phyloP scores from a whole-genome alignment of 53 echinoderm and acorn worm species.

The Holothuria leucospilota region DNA sequence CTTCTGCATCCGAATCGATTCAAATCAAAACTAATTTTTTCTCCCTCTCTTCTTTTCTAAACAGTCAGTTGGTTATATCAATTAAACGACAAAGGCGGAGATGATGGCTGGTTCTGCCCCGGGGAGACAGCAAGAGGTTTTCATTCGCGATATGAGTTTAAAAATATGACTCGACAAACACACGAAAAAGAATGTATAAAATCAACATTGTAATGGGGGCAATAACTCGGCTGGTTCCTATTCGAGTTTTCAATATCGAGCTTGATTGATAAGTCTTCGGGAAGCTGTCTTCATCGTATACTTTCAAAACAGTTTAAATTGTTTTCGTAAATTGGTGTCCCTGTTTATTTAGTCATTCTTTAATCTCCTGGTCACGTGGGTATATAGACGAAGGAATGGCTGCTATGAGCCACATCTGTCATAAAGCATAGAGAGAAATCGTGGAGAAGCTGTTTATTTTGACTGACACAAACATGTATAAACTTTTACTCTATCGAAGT shows the following conservation, averaged over 20 bases:
- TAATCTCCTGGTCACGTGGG: constrained; percentile 38
- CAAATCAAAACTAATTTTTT: constrained; percentile 23
- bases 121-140: constrained; percentile 32
- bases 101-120: constrained; percentile 10
- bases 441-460: constrained; percentile 24
- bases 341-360: constrained; percentile 36
- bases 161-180: constrained; percentile 53
- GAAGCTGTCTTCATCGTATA: constrained; percentile 31
- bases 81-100: constrained; percentile 21
- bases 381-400: constrained; percentile 3
- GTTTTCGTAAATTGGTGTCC: constrained; percentile 48
- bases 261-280: constrained; percentile 41
- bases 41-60: constrained; percentile 6
- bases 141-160: constrained; percentile 44
- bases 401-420: background rate
- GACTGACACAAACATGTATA: constrained; percentile 37
- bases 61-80: constrained; percentile 5
- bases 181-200: constrained; percentile 32
- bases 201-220: constrained; percentile 46
- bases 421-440: background rate
- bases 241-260: constrained; percentile 19
- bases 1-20: constrained; percentile 15
- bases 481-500: constrained; percentile 47
- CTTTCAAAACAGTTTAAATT: constrained; percentile 48
- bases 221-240: constrained; percentile 36